These are phyloP conservation scores for Valencia hispanica DNA, from an alignment of 2,797 vertebrate species.

Conservation along the genomic window DNA sequence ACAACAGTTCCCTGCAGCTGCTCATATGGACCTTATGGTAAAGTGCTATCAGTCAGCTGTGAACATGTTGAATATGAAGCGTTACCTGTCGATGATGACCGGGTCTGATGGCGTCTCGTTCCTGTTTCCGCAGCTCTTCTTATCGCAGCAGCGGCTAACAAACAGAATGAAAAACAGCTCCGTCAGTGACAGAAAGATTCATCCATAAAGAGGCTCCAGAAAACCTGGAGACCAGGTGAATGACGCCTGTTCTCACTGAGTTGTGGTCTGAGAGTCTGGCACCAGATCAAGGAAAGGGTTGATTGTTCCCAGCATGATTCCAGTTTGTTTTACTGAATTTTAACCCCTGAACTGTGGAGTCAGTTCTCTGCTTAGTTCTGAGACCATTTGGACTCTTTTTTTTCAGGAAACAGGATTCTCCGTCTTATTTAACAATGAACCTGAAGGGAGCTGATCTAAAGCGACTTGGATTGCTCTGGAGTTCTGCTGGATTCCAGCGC, in stretches of 20 bases:
- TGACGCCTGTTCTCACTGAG: not conserved
- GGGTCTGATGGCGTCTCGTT: constrained; percentile 88
- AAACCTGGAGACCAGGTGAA: not conserved
- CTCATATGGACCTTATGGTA: not conserved
- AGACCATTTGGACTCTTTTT: too few relatives aligned
- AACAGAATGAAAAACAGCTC: constrained; percentile 21
- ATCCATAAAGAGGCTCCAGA: not conserved
- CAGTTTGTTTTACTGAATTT: too few relatives aligned
- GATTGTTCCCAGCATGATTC: too few relatives aligned
- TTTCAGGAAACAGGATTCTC: too few relatives aligned
- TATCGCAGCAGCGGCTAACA: constrained; percentile 79
- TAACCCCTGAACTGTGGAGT: too few relatives aligned
- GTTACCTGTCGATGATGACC: constrained; percentile 87
- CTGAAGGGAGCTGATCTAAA: too few relatives aligned
- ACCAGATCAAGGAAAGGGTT: too few relatives aligned
- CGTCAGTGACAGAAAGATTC: not conserved
- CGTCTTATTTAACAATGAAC: too few relatives aligned
- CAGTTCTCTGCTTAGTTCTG: too few relatives aligned
- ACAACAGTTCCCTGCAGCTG: not conserved
- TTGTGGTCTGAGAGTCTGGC: too few relatives aligned
- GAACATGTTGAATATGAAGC: not conserved
- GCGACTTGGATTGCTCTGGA: too few relatives aligned
- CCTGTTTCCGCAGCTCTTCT: constrained; percentile 81
- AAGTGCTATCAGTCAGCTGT: not conserved
- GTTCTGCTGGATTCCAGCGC: too few relatives aligned